phyloP scores from a whole-genome alignment of 2,797 vertebrate genomes.

The Mormyrops attenuatus region DNA sequence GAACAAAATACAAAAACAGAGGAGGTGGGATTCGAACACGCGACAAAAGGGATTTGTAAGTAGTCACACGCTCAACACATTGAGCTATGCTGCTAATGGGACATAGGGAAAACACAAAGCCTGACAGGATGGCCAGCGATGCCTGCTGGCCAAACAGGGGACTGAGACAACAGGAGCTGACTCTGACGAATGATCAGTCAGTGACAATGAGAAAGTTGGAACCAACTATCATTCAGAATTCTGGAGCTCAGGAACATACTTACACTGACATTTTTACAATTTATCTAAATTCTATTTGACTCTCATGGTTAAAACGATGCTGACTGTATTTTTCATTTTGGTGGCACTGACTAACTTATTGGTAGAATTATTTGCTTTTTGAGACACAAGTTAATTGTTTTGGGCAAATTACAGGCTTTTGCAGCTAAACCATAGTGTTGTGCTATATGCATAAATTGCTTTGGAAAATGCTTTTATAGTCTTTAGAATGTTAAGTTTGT shows the following conservation, averaged over 20 bases:
- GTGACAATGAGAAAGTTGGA: not conserved
- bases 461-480: not conserved
- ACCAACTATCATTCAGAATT: not conserved
- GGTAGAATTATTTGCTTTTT: not conserved
- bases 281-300: not conserved
- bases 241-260: not conserved
- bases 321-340: not conserved
- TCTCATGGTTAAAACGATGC: not conserved
- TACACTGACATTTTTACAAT: not conserved
- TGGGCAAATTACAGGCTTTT: not conserved
- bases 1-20: no score
- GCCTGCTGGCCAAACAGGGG: no score
- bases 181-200: not conserved
- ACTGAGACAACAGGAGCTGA: no score
- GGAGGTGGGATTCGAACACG: no score
- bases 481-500: not conserved
- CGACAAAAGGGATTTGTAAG: no score
- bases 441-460: not conserved
- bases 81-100: no score
- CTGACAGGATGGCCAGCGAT: no score
- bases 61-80: no score
- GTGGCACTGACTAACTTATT: not conserved
- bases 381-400: not conserved
- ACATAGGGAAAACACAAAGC: no score
- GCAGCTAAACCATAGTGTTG: not conserved